phyloP scores from a whole-genome alignment of 2,113 vertebrate genomes.

The Phoxinus phoxinus region DNA sequence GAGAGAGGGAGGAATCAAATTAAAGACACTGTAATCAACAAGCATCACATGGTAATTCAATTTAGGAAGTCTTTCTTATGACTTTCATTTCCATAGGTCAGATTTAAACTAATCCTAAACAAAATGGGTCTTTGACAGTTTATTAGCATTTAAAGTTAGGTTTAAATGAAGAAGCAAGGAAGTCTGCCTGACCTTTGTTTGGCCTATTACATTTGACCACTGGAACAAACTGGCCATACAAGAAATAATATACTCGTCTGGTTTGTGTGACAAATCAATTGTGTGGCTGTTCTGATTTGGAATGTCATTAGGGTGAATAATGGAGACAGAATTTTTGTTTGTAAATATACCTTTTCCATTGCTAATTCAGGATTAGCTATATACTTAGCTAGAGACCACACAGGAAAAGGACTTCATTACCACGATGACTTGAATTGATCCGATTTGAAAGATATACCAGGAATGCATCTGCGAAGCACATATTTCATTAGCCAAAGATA shows the following conservation, averaged over 20 bases:
- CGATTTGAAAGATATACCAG: not conserved
- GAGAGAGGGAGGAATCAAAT: not conserved
- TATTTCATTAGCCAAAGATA: slow-evolving; percentile 15
- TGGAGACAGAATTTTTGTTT: not conserved
- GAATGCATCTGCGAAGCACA: not conserved
- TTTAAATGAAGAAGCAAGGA: slow-evolving; percentile 34
- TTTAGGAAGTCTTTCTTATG: slow-evolving; percentile 54
- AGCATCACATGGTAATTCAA: slow-evolving; percentile 59
- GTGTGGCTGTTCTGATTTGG: not conserved
- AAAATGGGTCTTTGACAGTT: slow-evolving; percentile 69
- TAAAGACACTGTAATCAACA: slow-evolving; percentile 22
- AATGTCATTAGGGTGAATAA: not conserved
- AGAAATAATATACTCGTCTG: not conserved
- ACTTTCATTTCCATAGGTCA: slow-evolving; percentile 56
- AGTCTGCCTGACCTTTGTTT: slow-evolving; percentile 19
- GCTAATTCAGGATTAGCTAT: not conserved
- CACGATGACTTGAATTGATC: slow-evolving; percentile 3
- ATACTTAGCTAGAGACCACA: not conserved
- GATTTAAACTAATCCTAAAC: slow-evolving; percentile 61
- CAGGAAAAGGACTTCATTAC: not conserved
- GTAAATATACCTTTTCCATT: too few species aligned
- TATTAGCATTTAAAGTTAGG: slow-evolving; percentile 38
- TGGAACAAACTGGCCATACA: not conserved
- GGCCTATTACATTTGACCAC: slow-evolving; percentile 6
- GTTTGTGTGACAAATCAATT: not conserved